Conservation (phyloP, 2,888 invertebrate genomes). For the Apotomis turbidana region DNA sequence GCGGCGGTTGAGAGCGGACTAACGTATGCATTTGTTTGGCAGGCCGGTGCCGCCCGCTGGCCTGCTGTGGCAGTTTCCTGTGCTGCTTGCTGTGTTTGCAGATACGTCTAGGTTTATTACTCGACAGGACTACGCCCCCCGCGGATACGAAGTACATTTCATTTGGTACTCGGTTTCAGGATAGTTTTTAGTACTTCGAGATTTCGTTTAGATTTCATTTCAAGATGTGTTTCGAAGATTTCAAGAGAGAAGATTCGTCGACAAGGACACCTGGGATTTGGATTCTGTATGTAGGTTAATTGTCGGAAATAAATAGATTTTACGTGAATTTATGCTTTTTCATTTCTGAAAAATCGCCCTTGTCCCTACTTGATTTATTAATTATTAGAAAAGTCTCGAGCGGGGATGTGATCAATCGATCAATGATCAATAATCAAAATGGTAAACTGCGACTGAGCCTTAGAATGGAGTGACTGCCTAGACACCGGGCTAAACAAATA, state of each 20-base stretch:
- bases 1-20: constrained; percentile 57
- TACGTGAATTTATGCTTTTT: constrained; percentile 20
- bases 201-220: constrained; percentile 21
- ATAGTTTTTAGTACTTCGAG: constrained; percentile 8
- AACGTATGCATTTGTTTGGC: constrained; percentile 80
- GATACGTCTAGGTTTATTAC: constrained; percentile 75
- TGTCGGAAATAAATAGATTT: constrained; percentile 63
- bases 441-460: too few species aligned
- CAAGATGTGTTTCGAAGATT: constrained; percentile 18
- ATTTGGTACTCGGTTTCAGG: constrained; percentile 18
- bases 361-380: too few species aligned
- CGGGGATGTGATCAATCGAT: too few species aligned
- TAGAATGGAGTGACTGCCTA: too few species aligned
- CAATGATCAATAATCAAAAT: too few species aligned
- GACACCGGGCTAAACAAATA: too few species aligned
- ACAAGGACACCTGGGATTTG: constrained; percentile 55
- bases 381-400: too few species aligned
- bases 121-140: constrained; percentile 63
- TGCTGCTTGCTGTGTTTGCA: constrained; percentile 81
- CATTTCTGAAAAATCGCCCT: neutral
- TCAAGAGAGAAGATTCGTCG: constrained; percentile 56
- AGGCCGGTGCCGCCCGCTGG: constrained; percentile 83
- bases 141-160: constrained; percentile 48
- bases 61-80: constrained; percentile 82
- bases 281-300: constrained; percentile 60